Base-by-base conservation (phyloP, 2,797 vertebrate genomes). In the Hippoglossus hippoglossus region DNA sequence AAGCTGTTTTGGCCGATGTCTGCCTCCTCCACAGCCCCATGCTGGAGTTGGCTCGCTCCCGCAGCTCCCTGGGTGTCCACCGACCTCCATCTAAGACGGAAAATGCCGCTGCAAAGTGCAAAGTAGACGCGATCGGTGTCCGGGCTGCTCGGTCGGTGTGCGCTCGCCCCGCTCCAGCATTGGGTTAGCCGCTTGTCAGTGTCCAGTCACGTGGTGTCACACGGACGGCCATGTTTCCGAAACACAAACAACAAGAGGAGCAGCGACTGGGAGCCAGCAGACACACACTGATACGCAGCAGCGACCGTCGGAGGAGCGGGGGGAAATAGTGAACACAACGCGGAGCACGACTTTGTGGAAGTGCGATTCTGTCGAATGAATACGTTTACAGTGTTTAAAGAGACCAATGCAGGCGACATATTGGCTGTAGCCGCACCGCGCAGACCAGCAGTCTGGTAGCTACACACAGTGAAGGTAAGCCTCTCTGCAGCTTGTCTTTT, bases 211-310 rank as follows among this genome's bases (percentile, higher is more conserved):
- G 92, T 93, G 91, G 92, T 93, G 75, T 84, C 81, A 86, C 86
- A 91, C 75, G 90, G 92, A 92, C 96, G 94, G 95, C 96, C 96
- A 97, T 96, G 94, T 96, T 96, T 95, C 94, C 94, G 94, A 96
- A 96, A 97, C 96, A 96, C 96, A 97, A 96, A 97, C 96, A 96
- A 94, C 94, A 95, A 95, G 93, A 95, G 93, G 92, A 93, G 92
- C 83, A 93, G 91, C 90, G 91, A 92, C 79, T 63, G 71, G 87
- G 83, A 92, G 87, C 89, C 86, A 91, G 92, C 89, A 91, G 92
- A 93, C 89, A 94, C 91, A 92, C 67, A 94, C 89, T 90, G 93
- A 93, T 92, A 94, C 94, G 91, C 92, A 94, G 91, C 91, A 92
- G 92, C 93, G 93, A 93, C 90, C 90, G 90, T 90, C 74, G 93